Percentiles rank a stretch among this genome's conserved stretches.
phyloP scores from a whole-genome alignment of 2,113 vertebrate genomes.

The Macrotus californicus region DNA sequence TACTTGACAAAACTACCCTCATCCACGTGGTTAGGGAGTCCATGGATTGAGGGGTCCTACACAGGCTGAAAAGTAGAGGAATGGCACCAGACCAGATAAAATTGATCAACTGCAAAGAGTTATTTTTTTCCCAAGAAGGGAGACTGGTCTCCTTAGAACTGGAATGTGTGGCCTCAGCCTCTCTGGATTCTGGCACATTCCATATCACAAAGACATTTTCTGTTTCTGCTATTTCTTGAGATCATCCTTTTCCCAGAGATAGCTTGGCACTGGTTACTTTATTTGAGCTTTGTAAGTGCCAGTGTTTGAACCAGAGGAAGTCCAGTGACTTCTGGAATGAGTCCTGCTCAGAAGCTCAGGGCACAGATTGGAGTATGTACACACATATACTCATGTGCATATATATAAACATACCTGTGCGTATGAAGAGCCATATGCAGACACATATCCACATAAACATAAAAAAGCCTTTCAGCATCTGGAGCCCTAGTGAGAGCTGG shows the following conservation, averaged over 20 bases:
- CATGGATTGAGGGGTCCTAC: not conserved
- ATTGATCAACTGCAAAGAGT: not conserved
- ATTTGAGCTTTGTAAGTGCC: not conserved
- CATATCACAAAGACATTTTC: not conserved
- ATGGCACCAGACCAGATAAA: not conserved
- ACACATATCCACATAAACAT: not conserved
- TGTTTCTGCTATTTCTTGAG: not conserved
- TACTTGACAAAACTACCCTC: not conserved
- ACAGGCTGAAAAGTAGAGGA: not conserved
- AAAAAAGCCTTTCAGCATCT: not conserved
- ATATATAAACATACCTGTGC: not conserved
- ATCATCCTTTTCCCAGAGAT: not conserved
- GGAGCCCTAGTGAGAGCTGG: not conserved
- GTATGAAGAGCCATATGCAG: not conserved
- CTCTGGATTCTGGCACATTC: not conserved
- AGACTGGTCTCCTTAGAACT: not conserved
- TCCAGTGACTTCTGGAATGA: not conserved
- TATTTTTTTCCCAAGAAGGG: not conserved
- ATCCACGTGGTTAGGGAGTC: not conserved
- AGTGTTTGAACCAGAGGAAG: not conserved
- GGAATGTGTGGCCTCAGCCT: not conserved
- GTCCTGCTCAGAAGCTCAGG: not conserved
- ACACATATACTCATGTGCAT: not conserved
- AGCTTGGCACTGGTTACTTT: not conserved
- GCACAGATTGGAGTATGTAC: fast-evolving